phyloP scores from a whole-genome alignment of 2,888 invertebrate species.

The Branchinecta sandiegonensis region DNA sequence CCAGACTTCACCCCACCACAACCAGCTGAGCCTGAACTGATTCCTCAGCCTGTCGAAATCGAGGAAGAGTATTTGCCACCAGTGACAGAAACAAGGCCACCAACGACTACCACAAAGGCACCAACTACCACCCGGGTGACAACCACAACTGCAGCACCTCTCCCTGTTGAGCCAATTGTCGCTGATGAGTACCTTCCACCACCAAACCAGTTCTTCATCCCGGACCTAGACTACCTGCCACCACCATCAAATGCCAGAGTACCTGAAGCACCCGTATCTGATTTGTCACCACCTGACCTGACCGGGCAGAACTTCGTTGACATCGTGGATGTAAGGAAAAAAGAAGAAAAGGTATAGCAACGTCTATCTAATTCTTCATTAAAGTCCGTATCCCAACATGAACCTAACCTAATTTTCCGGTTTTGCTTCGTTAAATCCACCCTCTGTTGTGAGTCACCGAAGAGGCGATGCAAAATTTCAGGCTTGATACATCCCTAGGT shows the following conservation, averaged over 20 bases:
- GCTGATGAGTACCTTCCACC: background rate
- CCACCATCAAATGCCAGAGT: background rate
- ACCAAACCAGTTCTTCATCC: background rate
- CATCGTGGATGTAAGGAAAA: too few relatives aligned
- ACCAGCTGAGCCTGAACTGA: background rate
- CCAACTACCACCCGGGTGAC: background rate
- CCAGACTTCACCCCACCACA: background rate
- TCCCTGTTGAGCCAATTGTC: background rate
- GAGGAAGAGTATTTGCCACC: conserved; percentile 9
- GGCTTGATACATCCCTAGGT: too few relatives aligned
- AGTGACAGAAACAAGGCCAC: background rate
- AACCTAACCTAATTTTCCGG: too few relatives aligned
- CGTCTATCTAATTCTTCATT: too few relatives aligned
- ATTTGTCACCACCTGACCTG: too few relatives aligned
- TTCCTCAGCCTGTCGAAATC: background rate
- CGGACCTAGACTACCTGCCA: background rate
- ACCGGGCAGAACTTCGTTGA: too few relatives aligned
- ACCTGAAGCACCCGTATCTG: too few relatives aligned
- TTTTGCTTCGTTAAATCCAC: too few relatives aligned
- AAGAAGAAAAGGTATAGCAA: too few relatives aligned
- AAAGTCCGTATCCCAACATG: too few relatives aligned
- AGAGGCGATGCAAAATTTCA: too few relatives aligned
- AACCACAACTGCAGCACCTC: background rate
- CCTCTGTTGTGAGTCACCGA: too few relatives aligned
- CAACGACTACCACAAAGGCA: background rate